Evolutionary conservation across 2,113 vertebrate species (phyloP), one percentile per base, ranked within the genome.

Genomic region (human (Homo sapiens)): DNA sequence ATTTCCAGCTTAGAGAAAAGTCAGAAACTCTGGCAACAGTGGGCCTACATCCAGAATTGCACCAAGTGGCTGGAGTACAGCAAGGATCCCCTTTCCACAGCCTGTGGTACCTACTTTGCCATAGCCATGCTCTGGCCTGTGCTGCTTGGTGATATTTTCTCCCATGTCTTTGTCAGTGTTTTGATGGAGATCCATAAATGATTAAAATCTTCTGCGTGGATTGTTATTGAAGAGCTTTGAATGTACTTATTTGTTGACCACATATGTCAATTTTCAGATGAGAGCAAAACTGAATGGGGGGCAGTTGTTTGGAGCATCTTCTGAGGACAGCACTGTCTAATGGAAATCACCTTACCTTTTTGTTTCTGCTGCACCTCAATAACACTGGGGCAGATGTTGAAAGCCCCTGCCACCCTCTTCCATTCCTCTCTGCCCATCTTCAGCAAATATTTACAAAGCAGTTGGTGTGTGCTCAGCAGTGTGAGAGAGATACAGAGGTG

Each of bases 1-100:
- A 82, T 91, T 90, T 93, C n/a, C 16, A 95, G 38, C 38, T 70
- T 90, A 83, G 75, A 87, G 80, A 64, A 87, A 93, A 96, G 83
- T 50, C 59, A 79, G 68, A 89, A 59, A 30, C 45, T 92, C 86
- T 95, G 83, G 43, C 40, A 90, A 64, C 22, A 1, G 0, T 6
- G 43, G 38, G 43, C 5, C 59, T 88, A 20, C 27, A 57, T 79
- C 32, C 35, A 66, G 38, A 95, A 90, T 8, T 55, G 45, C 38
- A 76, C 14, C 27, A 76, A 32, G 38, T 38, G 61, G 27, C 68
- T 38, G 5, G 22, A 27, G 9, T 75, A 2, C 9, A 52, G 14
- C 5, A 55, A 8, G 1, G 1, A 14, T 5, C 0, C 43, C 2
- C 1, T 55, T 23, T 8, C 4, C 7, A 68, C 8, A 68, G 20